Conservation (phyloP, 2,888 invertebrate species). For the Automeris io region DNA sequence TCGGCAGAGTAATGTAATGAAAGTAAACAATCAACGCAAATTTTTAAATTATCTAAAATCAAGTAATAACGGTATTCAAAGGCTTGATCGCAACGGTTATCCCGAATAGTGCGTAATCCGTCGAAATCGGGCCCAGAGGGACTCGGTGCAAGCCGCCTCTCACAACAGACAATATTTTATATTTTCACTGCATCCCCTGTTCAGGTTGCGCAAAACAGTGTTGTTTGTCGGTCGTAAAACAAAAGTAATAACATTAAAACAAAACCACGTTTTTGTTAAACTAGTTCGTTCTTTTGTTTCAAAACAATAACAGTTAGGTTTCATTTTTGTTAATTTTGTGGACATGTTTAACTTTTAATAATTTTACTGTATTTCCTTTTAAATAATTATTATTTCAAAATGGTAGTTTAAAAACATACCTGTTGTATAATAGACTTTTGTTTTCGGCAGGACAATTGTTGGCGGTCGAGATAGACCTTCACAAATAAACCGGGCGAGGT, state of each 20-base stretch:
- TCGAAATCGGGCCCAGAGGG: conserved; percentile 41
- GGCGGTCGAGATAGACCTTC: too few species aligned
- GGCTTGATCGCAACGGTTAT: conserved; percentile 11
- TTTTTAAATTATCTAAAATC: too few species aligned
- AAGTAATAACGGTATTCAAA: too few species aligned
- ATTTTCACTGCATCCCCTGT: conserved; percentile 54
- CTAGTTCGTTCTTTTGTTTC: conserved; percentile 23
- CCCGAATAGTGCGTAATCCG: conserved; percentile 27
- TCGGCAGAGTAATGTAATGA: too few species aligned
- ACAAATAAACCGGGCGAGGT: too few species aligned
- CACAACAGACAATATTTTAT: conserved; percentile 52
- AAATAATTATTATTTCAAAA: too few species aligned
- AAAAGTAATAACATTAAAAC: conserved; percentile 43
- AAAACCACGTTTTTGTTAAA: conserved; percentile 27
- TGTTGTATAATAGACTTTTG: too few species aligned
- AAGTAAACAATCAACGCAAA: too few species aligned
- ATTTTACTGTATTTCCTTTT: too few species aligned
- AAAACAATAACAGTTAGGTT: conserved; percentile 10
- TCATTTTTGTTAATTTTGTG: background rate
- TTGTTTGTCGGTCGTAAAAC: conserved; percentile 46
- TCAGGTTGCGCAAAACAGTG: conserved; percentile 40
- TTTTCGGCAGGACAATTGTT: too few species aligned
- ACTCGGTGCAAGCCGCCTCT: conserved; percentile 45
- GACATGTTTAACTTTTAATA: background rate
- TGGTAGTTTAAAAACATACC: too few species aligned